Base-by-base conservation (phyloP, 2,113 vertebrate species). In the Coregonus clupeaformis region DNA sequence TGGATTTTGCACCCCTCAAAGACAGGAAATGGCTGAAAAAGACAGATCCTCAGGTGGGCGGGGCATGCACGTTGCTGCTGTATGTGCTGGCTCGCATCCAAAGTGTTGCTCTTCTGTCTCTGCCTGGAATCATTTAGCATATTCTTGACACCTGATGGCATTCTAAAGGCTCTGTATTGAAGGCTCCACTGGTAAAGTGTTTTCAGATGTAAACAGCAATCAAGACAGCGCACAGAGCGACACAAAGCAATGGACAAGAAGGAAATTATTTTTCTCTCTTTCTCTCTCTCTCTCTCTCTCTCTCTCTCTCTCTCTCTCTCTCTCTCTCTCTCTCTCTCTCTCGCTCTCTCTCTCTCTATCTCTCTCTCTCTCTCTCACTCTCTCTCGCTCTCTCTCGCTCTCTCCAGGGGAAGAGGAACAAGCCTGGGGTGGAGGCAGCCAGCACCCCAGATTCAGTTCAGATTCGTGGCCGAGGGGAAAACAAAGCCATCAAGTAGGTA, bases 401-500 rank as follows among this genome's bases (percentile, higher is more conserved):
- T 85, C 69, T 80, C 52, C 86, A 99, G 97, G 97, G 96, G 73
- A 98, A 96, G 90, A 95, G 97, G 88, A 97, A 97, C 90, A 98
- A 98, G 90, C 96, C 95, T 14, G 96, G 97, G 83, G 85, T 98
- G 93, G 97, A 98, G 87, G 94, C 95, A 0, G 96, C 96, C 72
- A 94, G 94, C 81, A 98, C 97, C 13, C 97, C 97, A 2, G 97
- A 98, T 82, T 98, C 96, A 27, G 94, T 94, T 42, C 36, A 42
- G 36, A 42, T 42, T 82, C 93, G 96, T 85, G 96, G 95, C 80
- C 94, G 97, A 89, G 96, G 95, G 20, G 97, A 99, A 87, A 98
- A 98, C 93, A 98, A 99, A 94, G 94, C 95, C 91, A 97, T 99
- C 95, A 99, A 97, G 97, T 98, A 98, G 93, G 97, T 98, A 91